phyloP scores from a whole-genome alignment of 2,113 vertebrate species.

The Conger conger region DNA sequence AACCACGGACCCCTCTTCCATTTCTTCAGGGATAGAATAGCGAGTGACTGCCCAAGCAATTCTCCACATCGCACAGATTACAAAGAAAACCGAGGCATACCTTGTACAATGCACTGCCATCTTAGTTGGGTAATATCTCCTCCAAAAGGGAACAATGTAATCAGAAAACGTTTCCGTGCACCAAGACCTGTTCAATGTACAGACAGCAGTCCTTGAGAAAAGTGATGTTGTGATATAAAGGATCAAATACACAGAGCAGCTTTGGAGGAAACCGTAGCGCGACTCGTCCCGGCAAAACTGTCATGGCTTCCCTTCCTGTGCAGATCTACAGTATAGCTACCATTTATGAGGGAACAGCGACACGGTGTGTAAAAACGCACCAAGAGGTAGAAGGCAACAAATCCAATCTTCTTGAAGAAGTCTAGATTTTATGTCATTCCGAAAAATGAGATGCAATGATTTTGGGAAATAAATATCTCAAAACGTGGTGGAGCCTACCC shows the following conservation, averaged over 20 bases:
- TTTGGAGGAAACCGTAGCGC: no score
- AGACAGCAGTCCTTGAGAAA: not conserved
- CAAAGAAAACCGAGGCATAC: constrained; percentile 3
- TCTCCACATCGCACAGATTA: constrained; percentile 3
- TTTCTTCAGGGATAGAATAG: no score
- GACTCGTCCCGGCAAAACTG: not conserved
- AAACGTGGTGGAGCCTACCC: no score
- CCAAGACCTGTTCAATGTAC: not conserved
- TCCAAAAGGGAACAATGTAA: constrained; percentile 2
- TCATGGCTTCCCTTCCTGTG: constrained; percentile 8
- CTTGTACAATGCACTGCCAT: not conserved
- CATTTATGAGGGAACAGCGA: constrained; percentile 32
- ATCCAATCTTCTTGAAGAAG: no score
- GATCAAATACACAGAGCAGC: not conserved
- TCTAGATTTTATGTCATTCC: no score
- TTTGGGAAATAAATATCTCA: no score
- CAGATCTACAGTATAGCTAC: not conserved
- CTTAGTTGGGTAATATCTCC: not conserved
- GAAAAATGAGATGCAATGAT: no score
- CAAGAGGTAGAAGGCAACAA: no score
- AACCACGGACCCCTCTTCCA: constrained; percentile 11
- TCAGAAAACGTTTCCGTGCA: not conserved
- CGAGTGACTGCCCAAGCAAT: not conserved
- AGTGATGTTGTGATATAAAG: not conserved
- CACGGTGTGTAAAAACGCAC: not conserved